Conservation (phyloP, 2,113 vertebrate genomes). For the Paramormyrops kingsleyae region DNA sequence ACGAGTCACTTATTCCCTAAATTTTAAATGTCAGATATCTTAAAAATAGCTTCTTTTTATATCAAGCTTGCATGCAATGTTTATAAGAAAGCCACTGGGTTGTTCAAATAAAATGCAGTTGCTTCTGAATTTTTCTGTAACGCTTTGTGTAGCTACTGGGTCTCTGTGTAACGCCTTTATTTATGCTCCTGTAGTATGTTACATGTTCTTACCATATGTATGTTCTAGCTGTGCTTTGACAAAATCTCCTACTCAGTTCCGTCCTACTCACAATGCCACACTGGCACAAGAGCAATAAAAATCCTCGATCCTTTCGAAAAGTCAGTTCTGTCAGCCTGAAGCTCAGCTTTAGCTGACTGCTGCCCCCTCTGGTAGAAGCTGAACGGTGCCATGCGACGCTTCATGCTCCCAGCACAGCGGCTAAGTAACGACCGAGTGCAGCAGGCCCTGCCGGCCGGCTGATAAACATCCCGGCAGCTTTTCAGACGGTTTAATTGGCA, state of each 20-base stretch:
- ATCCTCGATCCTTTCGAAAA: not conserved
- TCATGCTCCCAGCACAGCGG: not conserved
- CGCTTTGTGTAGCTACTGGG: not conserved
- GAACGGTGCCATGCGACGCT: not conserved
- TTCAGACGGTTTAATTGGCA: not conserved
- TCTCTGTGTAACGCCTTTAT: not conserved
- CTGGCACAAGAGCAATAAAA: not conserved
- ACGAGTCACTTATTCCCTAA: conserved; percentile 38
- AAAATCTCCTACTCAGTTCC: not conserved
- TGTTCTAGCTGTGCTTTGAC: not conserved
- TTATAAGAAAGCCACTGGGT: not conserved
- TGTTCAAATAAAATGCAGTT: not conserved
- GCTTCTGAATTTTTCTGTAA: not conserved
- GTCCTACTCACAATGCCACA: not conserved
- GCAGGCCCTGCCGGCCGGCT: not conserved
- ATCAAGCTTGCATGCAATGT: conserved; percentile 20
- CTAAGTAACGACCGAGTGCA: not conserved
- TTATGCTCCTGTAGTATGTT: not conserved
- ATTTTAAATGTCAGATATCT: conserved; percentile 40
- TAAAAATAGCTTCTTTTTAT: conserved; percentile 43
- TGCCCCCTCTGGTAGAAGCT: not conserved
- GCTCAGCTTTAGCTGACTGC: not conserved
- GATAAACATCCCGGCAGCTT: not conserved
- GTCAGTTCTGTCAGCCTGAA: not conserved
- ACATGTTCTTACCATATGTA: not conserved